These are phyloP conservation scores for Pseudolycoriella hygida DNA, from an alignment of 2,888 invertebrate genomes.

Conservation along the genomic window DNA sequence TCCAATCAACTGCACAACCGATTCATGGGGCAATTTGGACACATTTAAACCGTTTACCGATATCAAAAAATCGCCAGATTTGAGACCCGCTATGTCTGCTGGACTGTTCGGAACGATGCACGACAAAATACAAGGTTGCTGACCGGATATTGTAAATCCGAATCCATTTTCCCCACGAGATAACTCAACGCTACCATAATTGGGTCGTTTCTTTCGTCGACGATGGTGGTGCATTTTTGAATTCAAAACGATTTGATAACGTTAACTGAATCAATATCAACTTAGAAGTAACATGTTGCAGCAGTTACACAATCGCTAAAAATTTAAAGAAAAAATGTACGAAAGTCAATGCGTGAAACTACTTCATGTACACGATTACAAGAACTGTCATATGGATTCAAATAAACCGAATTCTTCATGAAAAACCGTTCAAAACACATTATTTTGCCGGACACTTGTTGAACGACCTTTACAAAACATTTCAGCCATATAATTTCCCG, in stretches of 20 bases:
- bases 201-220: slow-evolving; percentile 42
- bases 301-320: background rate
- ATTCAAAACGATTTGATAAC: background rate
- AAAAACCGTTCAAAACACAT: too few species aligned
- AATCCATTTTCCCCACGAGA: slow-evolving; percentile 76
- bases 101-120: slow-evolving; percentile 83
- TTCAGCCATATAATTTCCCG: too few species aligned
- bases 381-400: too few species aligned
- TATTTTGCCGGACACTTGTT: too few species aligned
- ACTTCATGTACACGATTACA: too few species aligned
- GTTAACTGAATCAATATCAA: too few species aligned
- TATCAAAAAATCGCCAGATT: slow-evolving; percentile 82
- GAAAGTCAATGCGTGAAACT: too few species aligned
- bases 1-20: slow-evolving; percentile 81
- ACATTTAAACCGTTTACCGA: slow-evolving; percentile 85
- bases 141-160: slow-evolving; percentile 95
- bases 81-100: slow-evolving; percentile 75
- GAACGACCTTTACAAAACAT: too few species aligned
- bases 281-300: background rate
- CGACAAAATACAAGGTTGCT: slow-evolving; percentile 87
- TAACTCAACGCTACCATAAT: slow-evolving; percentile 56
- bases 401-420: too few species aligned
- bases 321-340: background rate
- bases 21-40: slow-evolving; percentile 81
- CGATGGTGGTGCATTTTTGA: slow-evolving; percentile 5